These are phyloP conservation scores for Abramis brama DNA, from an alignment of 2,113 vertebrate species.

Conservation along the genomic window DNA sequence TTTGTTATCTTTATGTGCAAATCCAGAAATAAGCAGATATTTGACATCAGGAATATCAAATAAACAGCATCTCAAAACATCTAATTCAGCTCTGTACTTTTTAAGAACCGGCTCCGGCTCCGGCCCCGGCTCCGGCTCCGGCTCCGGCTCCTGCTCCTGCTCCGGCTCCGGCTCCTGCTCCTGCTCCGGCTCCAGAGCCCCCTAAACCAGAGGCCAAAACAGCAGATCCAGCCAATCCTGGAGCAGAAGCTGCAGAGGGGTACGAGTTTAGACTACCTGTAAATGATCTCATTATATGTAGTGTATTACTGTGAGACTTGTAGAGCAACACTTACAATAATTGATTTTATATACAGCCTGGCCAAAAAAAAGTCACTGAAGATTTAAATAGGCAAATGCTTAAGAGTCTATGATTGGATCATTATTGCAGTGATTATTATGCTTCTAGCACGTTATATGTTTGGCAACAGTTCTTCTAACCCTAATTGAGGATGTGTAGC, in stretches of 20 bases:
- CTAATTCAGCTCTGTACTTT: neutral
- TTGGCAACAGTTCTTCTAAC: too few species aligned
- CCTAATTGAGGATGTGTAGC: too few species aligned
- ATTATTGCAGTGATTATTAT: too few species aligned
- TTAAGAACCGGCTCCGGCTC: neutral
- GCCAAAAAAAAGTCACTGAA: too few species aligned
- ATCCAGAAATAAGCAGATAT: neutral
- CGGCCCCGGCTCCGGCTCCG: neutral
- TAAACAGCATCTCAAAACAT: neutral
- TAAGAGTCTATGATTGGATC: too few species aligned
- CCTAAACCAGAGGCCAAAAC: slow-evolving; percentile 47
- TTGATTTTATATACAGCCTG: too few species aligned
- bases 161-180: neutral
- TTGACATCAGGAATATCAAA: neutral
- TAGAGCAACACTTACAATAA: neutral
- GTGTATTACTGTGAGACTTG: neutral
- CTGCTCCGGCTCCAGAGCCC: slow-evolving; percentile 8
- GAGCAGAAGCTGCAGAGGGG: slow-evolving; percentile 53
- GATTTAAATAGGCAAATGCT: too few species aligned
- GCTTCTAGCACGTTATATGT: too few species aligned
- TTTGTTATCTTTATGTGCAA: neutral
- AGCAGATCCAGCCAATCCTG: slow-evolving; percentile 51
- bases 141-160: neutral
- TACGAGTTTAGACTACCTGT: slow-evolving; percentile 50
- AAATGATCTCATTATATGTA: neutral